Base-by-base conservation (phyloP, 2,113 vertebrate species). In the Acrocephalus arundinaceus region DNA sequence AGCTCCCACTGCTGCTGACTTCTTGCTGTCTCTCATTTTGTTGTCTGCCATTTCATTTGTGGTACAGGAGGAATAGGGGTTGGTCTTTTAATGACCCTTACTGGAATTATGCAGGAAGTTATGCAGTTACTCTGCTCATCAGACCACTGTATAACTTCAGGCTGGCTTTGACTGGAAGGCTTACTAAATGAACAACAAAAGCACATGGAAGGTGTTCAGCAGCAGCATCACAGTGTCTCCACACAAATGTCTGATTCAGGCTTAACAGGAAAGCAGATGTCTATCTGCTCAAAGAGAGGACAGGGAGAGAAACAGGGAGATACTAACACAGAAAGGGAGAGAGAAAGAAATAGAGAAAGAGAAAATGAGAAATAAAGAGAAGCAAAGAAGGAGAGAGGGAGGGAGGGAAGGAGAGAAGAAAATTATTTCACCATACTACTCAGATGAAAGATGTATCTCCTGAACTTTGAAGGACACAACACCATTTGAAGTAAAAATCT, bases 21-120 rank as follows among this genome's bases (percentile, higher is more conserved):
- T 90, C 85, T 91, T 89, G 52, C 72, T 52, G 55, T 67, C 90
- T 93, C 93, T 67, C 41, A 79, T 90, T 85, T 52, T 12, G 41
- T 86, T 85, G 76, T 73, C 83, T 94, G 75, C 24, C 33, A 23
- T 62, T 95, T 92, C 83, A 87, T 88, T 94, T 81, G 55, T 92
- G 57, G 30, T 35, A 61, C 37, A 76, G 71, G 12, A 85, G 37
- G 22, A 82, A 82, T 7, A 75, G 15, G 13, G 5, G 15, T n/a
- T 84, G 77, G 62, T 59, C 78, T 94, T 97, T 71, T 67, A 88
- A 93, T 62, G 73, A 84, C 80, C 88, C 28, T 8, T n/a, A 20
- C 23, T 97, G 76, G 11, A 81, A 46, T 58, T 57, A 63, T 7
- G 35, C 23, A 86, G 16, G 43, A 95, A 89, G 46, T 65, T 71